Base-by-base conservation (phyloP, 2,797 vertebrate species). In the Emydoidea blandingii region DNA sequence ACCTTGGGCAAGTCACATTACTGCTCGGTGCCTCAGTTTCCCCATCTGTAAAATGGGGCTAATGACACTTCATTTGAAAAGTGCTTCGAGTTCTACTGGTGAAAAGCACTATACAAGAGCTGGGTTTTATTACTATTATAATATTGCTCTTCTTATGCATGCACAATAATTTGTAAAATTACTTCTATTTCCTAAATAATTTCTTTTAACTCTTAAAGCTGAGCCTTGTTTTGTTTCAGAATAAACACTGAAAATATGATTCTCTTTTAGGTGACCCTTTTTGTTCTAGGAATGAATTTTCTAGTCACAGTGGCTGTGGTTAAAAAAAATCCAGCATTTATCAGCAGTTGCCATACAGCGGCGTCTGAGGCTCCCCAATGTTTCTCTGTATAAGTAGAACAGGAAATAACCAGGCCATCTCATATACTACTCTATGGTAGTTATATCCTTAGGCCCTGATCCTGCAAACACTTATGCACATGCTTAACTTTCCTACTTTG, bases 211-310 rank as follows among this genome's bases (percentile, higher is more conserved):
- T 4, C 6, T 16, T 91, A 83, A 81, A 79, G 79, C 54, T n/a
- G 79, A 90, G 8, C 27, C 62, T 83, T 5, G 6, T 3, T 91
- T 92, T 83, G 41, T 37, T 90, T 91, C 78, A 91, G 53, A 85
- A 79, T 65, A 8, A 93, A 16, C 29, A 10, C 16, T 44, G 31
- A 83, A 80, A 91, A 86, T 83, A 6, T 80, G 5, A n/a, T 88
- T 91, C 37, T 68, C 14, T 81, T 57, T 57, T 81, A n/a, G 62
- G 34, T 18, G 80, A 57, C 41, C 44, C 11, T 27, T 79, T 6
- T 37, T 54, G 53, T 41, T 59, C 27, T 83, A 2, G 57, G 19
- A 56, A 9, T 0, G 0, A 52, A n/a, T 86, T 89, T 53, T 25
- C 41, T 76, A 44, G 37, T 68, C 47, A 52, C 27, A 11, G 5